Evolutionary conservation across 30 jellyfish, hydroid and myxozoan genomes (phyloP), one percentile per base, ranked within the genome.

Genomic region (Cassiopea xamachana): DNA sequence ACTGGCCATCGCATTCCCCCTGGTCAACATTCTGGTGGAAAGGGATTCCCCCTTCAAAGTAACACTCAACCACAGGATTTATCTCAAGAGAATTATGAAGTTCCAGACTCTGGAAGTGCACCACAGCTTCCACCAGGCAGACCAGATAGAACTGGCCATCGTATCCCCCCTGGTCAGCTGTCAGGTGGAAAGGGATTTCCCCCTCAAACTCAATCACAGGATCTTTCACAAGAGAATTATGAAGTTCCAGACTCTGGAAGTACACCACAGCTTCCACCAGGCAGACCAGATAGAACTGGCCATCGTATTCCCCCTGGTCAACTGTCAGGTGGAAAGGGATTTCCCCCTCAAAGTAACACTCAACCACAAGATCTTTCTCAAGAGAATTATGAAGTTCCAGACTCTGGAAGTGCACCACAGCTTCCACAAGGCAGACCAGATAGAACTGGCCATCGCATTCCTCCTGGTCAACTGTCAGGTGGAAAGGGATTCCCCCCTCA

Each of bases 301-400:
- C 46, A 2, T 2, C 19, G 18, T 15, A 7, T 67, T 15, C 76
- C 76, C 46, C 18, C 76, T 19, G 76, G 76, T 67, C 18, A 4
- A 67, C 76, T 2, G 6, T 67, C 18, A 2, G 39, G 39, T 6
- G 15, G 15, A 2, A 7, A 15, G 2, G 76, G 6, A 15, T 7
- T 15, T 67, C 18, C 6, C 4, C 64, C 4, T 67, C 76, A 67
- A 67, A 19, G 76, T 6, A 15, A 19, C 6, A 19, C 4, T 51
- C 8, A 51, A 19, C 19, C 46, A 15, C 76, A 2, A 3, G 76
- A 67, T 67, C 64, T 9, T 51, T 51, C 64, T 51, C 64, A 51
- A 51, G 76, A 67, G 76, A 67, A 67, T 67, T 67, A 67, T 19
- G 76, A 67, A 67, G 46, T 67, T 67, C 76, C 76, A 67, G 76